A percentile compares a stretch with the other conserved stretches of the same genome.
Evolutionary conservation across 2,888 invertebrate species (phyloP).

Genomic region (Hanleya hanleyi): DNA sequence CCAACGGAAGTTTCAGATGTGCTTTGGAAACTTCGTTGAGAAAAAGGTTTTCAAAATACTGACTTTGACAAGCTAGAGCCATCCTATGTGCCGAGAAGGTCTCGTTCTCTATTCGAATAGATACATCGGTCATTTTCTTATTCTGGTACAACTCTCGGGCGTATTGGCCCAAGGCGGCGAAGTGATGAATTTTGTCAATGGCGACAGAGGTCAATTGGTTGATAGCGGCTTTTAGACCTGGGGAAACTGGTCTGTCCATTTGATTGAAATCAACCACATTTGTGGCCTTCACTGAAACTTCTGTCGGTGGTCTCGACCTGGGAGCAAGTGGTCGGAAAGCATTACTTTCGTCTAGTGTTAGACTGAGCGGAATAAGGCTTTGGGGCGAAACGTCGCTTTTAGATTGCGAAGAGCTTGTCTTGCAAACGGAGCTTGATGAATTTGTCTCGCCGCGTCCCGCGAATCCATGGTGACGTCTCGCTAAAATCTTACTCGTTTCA

Average conservation of each 20-base stretch:
- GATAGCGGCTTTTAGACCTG: not conserved
- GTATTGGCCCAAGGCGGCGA: not conserved
- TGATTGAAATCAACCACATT: not conserved
- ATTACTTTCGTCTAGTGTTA: not conserved
- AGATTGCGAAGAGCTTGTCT: not conserved
- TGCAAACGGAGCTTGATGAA: not conserved
- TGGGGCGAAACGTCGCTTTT: not conserved
- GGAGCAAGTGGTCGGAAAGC: not conserved
- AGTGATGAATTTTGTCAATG: slow-evolving; percentile 2
- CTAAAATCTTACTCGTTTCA: no score
- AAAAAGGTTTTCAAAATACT: not conserved
- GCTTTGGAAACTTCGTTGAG: not conserved
- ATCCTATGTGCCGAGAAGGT: not conserved
- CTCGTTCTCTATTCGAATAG: not conserved
- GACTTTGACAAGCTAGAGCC: not conserved
- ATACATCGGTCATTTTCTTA: not conserved
- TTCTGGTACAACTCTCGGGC: not conserved
- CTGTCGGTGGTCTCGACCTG: not conserved
- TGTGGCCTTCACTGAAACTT: not conserved
- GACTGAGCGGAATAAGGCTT: not conserved
- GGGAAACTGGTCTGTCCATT: not conserved
- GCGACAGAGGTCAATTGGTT: not conserved
- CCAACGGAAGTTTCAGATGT: not conserved
- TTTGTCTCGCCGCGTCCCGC: no score
- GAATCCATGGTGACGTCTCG: no score